Evolutionary conservation across 2,113 vertebrate species (phyloP), one percentile per base, ranked within the genome.

Genomic region (Thamnophis sirtalis): DNA sequence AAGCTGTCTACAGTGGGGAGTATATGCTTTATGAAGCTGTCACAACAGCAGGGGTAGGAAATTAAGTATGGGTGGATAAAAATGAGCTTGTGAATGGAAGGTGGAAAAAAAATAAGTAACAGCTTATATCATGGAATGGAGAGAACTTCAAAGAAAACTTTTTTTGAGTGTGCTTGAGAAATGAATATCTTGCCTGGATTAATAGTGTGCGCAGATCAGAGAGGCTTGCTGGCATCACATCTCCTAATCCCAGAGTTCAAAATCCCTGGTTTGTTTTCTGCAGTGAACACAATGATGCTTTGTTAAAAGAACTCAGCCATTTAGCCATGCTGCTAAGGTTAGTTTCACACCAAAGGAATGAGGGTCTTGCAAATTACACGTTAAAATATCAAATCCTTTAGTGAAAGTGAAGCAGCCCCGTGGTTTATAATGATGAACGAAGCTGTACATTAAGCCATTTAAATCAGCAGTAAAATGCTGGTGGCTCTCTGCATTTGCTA

Each of bases 111-210:
- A 49, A 86, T 90, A 73, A 33, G 68, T 92, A 87, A 56, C 3
- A 93, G 58, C 22, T 95, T 93, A 94, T 93, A 86, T 94, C 55
- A 63, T 28, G 56, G 51, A 87, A 63, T 43, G 50, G 51, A 91
- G 51, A 93, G 96, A 95, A 92, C 33, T 73, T 43, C 56, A 56
- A 88, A 68, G 48, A 91, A 94, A 94, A 55, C 19, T 38, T 88
- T 92, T 91, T 91, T 56, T 89, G 55, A 92, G 90, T 91, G 48
- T 43, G 89, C 85, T 53, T 95, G 38, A 92, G 91, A 94, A 93
- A 89, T 91, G 26, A 60, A 91, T 13, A 56, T 90, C 22, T 22
- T 17, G 1, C 0, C 73, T n/a, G 48, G 89, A 50, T 88, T 93
- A 95, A 13, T 28, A 89, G 91, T 91, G 60, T 93, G 13, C 19